phyloP scores from a whole-genome alignment of 2,888 invertebrate genomes.

The Tuta absoluta region DNA sequence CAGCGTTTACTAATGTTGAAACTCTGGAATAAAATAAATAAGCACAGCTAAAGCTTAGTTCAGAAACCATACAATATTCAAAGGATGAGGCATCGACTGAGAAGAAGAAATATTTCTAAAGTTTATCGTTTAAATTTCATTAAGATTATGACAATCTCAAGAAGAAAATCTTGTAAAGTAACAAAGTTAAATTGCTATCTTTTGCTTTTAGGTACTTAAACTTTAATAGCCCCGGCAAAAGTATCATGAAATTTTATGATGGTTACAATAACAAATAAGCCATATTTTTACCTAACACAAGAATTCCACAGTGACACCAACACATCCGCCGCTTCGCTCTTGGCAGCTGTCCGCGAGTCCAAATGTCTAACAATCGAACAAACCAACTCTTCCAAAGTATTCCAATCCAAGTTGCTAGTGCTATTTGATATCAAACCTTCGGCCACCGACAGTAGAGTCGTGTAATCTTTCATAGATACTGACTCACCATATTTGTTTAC shows the following conservation, averaged over 20 bases:
- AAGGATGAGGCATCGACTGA: no score
- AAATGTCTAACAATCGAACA: constrained; percentile 47
- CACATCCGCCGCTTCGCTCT: constrained; percentile 41
- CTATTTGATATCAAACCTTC: constrained; percentile 52
- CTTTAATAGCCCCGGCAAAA: not conserved
- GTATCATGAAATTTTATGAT: not conserved
- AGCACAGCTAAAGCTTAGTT: constrained; percentile 1
- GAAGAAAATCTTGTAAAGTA: no score
- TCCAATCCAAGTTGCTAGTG: constrained; percentile 51
- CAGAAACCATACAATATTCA: not conserved
- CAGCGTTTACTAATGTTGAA: constrained; percentile 49
- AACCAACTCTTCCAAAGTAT: constrained; percentile 49
- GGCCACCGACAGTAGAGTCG: constrained; percentile 50
- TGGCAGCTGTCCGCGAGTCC: constrained; percentile 32
- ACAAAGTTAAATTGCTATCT: no score
- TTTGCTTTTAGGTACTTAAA: no score
- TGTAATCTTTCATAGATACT: constrained; percentile 50
- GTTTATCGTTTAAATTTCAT: no score
- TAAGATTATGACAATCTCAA: no score
- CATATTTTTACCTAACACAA: constrained; percentile 60
- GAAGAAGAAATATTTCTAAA: no score
- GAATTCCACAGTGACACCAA: constrained; percentile 63
- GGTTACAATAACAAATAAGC: no score
- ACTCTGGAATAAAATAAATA: constrained; percentile 50
- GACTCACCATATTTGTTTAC: constrained; percentile 51